Conservation (phyloP, 2,113 vertebrate genomes). For the Thymallus thymallus region DNA sequence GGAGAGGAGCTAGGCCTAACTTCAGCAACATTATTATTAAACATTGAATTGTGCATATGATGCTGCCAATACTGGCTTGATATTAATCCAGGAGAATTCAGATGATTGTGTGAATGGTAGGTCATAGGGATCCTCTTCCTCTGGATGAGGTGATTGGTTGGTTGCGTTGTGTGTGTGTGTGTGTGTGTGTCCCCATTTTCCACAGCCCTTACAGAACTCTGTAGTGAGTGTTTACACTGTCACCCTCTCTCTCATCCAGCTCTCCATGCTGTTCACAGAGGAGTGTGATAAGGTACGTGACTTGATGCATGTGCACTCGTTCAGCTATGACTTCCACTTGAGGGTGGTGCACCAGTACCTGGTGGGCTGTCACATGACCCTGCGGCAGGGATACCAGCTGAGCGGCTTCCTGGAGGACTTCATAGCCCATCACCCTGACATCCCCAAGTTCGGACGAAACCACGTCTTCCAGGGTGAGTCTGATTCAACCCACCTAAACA, state of each 20-base stretch:
- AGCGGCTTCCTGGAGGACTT: slow-evolving; percentile 94
- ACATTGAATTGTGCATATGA: too few species aligned
- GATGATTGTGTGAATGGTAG: neutral
- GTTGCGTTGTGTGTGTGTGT: slow-evolving; percentile 5
- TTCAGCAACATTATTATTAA: too few species aligned
- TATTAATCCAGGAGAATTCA: neutral
- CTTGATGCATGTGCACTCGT: slow-evolving; percentile 97
- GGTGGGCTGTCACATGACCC: slow-evolving; percentile 87
- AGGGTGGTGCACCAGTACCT: slow-evolving; percentile 95
- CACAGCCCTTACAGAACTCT: neutral
- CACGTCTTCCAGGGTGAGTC: slow-evolving; percentile 89
- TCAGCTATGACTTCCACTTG: slow-evolving; percentile 98
- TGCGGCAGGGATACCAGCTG: slow-evolving; percentile 94
- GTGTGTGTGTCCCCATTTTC: neutral
- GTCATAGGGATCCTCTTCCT: too few species aligned
- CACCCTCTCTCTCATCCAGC: slow-evolving; percentile 69
- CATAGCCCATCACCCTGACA: slow-evolving; percentile 90
- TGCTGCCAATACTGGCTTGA: neutral
- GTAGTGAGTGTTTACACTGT: slow-evolving; percentile 4
- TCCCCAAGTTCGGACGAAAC: slow-evolving; percentile 96
- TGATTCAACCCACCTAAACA: neutral
- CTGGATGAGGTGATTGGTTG: neutral
- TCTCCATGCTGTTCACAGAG: slow-evolving; percentile 98
- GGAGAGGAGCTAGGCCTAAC: too few species aligned
- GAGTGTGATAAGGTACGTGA: slow-evolving; percentile 97